Conservation (phyloP, 2,888 invertebrate species). For the Exephanes ischioxanthus region DNA sequence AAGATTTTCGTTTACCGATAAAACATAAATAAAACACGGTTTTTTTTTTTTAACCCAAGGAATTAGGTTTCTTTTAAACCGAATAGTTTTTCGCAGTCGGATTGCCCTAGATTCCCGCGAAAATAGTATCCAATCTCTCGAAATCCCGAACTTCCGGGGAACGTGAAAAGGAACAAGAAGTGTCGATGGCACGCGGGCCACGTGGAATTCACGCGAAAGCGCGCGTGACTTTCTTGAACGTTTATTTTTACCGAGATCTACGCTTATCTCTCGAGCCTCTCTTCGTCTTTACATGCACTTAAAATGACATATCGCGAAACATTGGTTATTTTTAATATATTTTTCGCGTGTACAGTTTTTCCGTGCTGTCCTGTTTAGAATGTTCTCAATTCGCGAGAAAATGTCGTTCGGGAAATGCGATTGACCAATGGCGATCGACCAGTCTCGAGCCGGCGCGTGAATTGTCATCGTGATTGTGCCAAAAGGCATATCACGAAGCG, state of each 20-base stretch:
- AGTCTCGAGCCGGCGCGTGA: conserved; percentile 49
- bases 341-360: no score
- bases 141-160: conserved; percentile 15
- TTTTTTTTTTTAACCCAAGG: not conserved
- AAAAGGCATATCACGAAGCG: conserved; percentile 63
- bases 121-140: conserved; percentile 23
- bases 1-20: no score
- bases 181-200: conserved; percentile 43
- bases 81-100: conserved; percentile 38
- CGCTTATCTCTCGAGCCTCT: not conserved
- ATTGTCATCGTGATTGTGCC: conserved; percentile 69
- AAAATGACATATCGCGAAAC: no score
- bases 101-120: conserved; percentile 64
- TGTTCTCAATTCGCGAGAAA: not conserved
- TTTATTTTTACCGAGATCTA: conserved; percentile 53
- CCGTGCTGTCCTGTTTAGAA: not conserved
- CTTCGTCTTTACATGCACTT: not conserved
- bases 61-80: not conserved
- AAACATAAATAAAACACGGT: no score
- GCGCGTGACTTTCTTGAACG: not conserved
- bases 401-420: not conserved
- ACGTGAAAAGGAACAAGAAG: conserved; percentile 44
- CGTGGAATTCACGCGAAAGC: conserved; percentile 62
- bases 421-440: conserved; percentile 20
- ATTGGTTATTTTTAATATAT: no score